Evolutionary conservation across 2,888 invertebrate genomes (phyloP), one percentile per base, ranked within the genome.

Genomic region (Diarsia mendica): DNA sequence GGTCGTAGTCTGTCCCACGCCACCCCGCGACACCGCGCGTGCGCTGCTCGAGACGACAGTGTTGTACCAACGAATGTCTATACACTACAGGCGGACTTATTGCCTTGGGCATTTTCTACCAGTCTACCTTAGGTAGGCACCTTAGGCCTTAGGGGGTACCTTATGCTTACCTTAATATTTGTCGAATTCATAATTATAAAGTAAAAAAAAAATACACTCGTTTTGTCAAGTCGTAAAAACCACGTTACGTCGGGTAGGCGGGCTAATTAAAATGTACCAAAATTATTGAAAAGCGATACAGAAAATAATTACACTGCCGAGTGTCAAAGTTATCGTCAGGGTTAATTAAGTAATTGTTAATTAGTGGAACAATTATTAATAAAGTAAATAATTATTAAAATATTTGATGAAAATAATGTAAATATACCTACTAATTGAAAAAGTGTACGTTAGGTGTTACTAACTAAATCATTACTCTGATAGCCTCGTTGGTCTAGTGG

Each of bases 241-340:
- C 53, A 10, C 51, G 20, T 2, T 20, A 0, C n/a, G n/a, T n/a
- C n/a, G n/a, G 11, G 20, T 10, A 53, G 2, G 4, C n/a, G 4
- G 53, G 10, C n/a, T 0, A 55, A 48, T 55, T 28, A 48, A 23
- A 53, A 15, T 44, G 39, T 8, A 39, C 23, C 18, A 8, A 39
- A 39, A 51, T 5, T 49, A 78, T 33, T 75, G 15, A 15, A 46
- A 60, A 20, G 18, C 11, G 3, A 53, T 1, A 48, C n/a, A 46
- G 49, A 70, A 55, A 39, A 33, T 70, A 61, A 75, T 67, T 55
- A 67, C 23, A 39, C 33, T 20, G 11, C 33, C 67, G 55, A n/a
- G 39, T 78, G n/a, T 49, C 46, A 51, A 76, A 28, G 18, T 46
- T 23, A 69, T 18, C 10, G 10, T 18, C 49, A 15, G 18, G 2